Conservation (phyloP, 1,140 invertebrate genomes). For the Aphaenogaster floridana region DNA sequence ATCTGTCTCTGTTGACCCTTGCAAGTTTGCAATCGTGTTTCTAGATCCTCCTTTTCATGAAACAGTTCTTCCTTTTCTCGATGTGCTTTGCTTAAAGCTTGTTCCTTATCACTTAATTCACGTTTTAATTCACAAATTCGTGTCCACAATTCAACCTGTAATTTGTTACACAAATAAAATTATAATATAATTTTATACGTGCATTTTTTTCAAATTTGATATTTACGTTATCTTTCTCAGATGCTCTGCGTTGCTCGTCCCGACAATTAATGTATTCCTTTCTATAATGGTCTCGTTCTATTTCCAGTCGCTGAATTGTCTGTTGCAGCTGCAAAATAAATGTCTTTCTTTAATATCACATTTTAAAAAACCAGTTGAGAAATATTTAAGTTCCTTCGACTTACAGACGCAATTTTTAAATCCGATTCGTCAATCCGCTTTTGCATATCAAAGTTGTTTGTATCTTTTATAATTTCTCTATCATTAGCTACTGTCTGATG, state of each 20-base stretch:
- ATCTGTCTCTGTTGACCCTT: constrained; percentile 73
- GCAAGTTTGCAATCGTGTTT: constrained; percentile 80
- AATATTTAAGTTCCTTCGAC: constrained; percentile 29
- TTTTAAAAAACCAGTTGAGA: neutral
- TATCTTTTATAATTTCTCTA: constrained; percentile 42
- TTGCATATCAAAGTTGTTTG: constrained; percentile 56
- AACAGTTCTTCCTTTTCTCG: constrained; percentile 83
- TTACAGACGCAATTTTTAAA: constrained; percentile 69
- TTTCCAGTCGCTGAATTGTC: constrained; percentile 81
- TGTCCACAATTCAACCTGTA: constrained; percentile 81
- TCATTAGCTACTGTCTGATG: constrained; percentile 24
- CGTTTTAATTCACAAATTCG: constrained; percentile 80
- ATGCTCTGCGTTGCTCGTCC: constrained; percentile 82
- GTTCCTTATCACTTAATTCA: constrained; percentile 84
- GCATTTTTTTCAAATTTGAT: constrained; percentile 73
- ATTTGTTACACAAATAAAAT: constrained; percentile 36
- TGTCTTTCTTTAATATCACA: constrained; percentile 6
- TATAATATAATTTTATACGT: constrained; percentile 74
- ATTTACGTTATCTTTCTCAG: constrained; percentile 82
- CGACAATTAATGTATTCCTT: constrained; percentile 85
- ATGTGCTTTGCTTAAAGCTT: constrained; percentile 82
- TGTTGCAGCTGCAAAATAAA: constrained; percentile 77
- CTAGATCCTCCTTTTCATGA: constrained; percentile 85
- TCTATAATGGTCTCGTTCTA: constrained; percentile 87
- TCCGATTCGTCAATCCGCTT: constrained; percentile 73